A percentile compares a stretch with the other conserved stretches of the same genome.
Evolutionary conservation across 2,797 vertebrate genomes (phyloP).

Genomic region (Sebastes oblongus): DNA sequence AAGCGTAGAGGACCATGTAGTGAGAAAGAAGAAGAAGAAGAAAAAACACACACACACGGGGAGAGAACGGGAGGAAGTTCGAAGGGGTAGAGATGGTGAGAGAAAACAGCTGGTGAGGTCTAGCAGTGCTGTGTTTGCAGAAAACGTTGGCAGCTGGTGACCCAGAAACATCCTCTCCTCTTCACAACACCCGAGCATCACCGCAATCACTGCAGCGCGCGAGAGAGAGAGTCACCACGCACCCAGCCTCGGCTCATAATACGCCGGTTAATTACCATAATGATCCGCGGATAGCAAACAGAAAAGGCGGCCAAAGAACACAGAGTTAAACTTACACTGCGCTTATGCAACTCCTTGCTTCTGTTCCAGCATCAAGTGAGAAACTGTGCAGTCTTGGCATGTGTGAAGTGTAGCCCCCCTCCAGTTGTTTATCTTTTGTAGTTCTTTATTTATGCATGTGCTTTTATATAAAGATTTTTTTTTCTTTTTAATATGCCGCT

Average conservation of each 20-base stretch:
- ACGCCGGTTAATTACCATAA: slow-evolving; percentile 48
- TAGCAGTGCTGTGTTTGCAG: slow-evolving; percentile 74
- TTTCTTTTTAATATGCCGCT: slow-evolving; percentile 34
- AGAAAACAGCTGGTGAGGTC: slow-evolving; percentile 78
- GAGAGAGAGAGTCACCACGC: slow-evolving; percentile 7
- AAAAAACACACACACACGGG: neutral
- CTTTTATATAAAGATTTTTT: slow-evolving; percentile 22
- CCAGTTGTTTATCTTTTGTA: slow-evolving; percentile 56
- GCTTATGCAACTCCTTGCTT: slow-evolving; percentile 24
- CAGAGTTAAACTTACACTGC: slow-evolving; percentile 20
- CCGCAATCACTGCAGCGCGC: slow-evolving; percentile 55
- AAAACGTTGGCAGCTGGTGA: slow-evolving; percentile 77
- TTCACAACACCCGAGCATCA: slow-evolving; percentile 32
- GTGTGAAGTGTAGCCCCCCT: slow-evolving; percentile 4
- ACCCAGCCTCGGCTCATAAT: slow-evolving; percentile 31
- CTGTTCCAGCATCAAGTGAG: neutral
- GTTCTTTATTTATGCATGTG: slow-evolving; percentile 44
- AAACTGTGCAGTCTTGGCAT: neutral
- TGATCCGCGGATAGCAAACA: slow-evolving; percentile 47
- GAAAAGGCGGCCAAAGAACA: slow-evolving; percentile 15
- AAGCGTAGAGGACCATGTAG: slow-evolving; percentile 21
- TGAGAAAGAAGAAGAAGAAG: neutral
- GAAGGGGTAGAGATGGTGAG: slow-evolving; percentile 50
- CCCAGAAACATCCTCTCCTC: slow-evolving; percentile 74
- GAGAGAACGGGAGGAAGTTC: slow-evolving; percentile 41